phyloP scores from a whole-genome alignment of 2,797 vertebrate species.

The Takifugu ocellatus region DNA sequence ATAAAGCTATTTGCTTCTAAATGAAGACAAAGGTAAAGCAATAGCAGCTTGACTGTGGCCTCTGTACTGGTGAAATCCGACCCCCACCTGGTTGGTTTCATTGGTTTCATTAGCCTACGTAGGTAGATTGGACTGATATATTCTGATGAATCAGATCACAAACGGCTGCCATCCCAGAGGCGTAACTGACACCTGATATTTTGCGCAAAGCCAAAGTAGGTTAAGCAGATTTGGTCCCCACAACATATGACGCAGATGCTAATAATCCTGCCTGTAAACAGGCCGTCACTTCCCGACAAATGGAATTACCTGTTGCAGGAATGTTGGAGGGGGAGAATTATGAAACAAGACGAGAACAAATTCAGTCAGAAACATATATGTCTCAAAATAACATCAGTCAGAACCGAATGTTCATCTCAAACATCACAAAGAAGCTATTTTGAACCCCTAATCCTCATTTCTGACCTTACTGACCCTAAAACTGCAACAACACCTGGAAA shows the following conservation, averaged over 20 bases:
- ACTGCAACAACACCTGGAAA: neutral
- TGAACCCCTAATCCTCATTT: neutral
- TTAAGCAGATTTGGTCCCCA: slow-evolving; percentile 78
- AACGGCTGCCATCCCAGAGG: no score
- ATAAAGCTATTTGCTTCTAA: no score
- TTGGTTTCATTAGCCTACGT: no score
- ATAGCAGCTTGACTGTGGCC: no score
- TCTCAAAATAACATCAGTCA: neutral
- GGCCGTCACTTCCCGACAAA: slow-evolving; percentile 59
- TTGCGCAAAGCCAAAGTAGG: slow-evolving; percentile 71
- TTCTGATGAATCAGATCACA: slow-evolving; percentile 18
- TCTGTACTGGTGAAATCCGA: no score
- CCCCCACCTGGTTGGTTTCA: no score
- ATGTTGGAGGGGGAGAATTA: slow-evolving; percentile 55
- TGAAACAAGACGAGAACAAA: slow-evolving; percentile 23
- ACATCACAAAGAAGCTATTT: neutral
- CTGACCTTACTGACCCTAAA: neutral
- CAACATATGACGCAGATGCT: slow-evolving; percentile 74
- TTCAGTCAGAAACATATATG: slow-evolving; percentile 16
- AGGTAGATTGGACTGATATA: neutral
- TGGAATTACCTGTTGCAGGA: slow-evolving; percentile 63
- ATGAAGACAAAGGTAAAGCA: no score
- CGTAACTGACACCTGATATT: slow-evolving; percentile 49
- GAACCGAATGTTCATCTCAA: neutral
- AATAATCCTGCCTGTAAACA: slow-evolving; percentile 71